Percentiles rank a stretch among this genome's conserved stretches.
phyloP scores from a whole-genome alignment of 2,797 vertebrate genomes.

The Limnodromus scolopaceus region DNA sequence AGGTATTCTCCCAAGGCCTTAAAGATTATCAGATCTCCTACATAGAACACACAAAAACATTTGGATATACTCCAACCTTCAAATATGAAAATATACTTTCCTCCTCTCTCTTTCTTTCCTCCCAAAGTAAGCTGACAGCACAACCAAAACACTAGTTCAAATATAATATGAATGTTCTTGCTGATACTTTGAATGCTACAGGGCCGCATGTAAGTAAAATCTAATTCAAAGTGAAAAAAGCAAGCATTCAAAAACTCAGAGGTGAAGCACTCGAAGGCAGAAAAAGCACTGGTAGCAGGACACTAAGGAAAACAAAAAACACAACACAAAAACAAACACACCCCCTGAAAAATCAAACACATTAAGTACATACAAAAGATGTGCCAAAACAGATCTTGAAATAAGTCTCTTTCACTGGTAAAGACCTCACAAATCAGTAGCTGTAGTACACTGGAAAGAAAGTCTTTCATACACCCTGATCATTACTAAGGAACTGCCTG shows the following conservation, averaged over 20 bases:
- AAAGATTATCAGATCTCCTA: neutral
- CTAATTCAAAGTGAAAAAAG: neutral
- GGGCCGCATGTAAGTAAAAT: neutral
- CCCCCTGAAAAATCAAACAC: neutral
- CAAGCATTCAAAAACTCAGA: neutral
- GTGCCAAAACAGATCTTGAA: neutral
- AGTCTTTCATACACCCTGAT: neutral
- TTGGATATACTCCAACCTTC: neutral
- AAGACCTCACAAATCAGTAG: neutral
- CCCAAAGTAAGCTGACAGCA: neutral
- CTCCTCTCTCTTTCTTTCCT: neutral
- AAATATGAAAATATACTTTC: neutral
- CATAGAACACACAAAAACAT: fast-evolving
- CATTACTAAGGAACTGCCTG: neutral
- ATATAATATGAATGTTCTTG: neutral
- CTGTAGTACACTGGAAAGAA: neutral
- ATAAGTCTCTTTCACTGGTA: neutral
- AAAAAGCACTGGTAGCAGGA: neutral
- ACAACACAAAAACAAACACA: neutral
- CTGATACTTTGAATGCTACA: neutral
- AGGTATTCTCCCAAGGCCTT: neutral
- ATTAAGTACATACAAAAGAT: neutral
- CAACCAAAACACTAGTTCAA: neutral
- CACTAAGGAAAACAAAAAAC: neutral
- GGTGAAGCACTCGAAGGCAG: neutral